A percentile compares a stretch with the other conserved stretches of the same genome.
Evolutionary conservation across 2,888 invertebrate genomes (phyloP).

Genomic region (Leptarthrus brevirostris): DNA sequence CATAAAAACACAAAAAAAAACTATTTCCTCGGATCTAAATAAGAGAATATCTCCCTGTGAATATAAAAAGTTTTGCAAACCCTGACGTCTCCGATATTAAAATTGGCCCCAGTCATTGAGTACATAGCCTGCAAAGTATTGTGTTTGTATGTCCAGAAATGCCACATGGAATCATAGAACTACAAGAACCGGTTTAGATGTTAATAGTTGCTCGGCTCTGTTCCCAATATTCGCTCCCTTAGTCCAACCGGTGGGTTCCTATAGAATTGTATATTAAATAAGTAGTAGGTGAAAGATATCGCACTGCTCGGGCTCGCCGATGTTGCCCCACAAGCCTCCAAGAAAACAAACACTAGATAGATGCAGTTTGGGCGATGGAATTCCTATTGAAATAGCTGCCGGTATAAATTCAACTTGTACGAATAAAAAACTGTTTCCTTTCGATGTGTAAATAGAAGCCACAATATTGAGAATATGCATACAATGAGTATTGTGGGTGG

Average conservation of each 20-base stretch:
- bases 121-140: no score
- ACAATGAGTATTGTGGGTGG: slow-evolving; percentile 23
- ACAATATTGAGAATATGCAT: slow-evolving; percentile 34
- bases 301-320: slow-evolving; percentile 1
- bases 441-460: slow-evolving; percentile 12
- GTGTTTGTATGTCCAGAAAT: not conserved
- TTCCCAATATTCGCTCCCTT: slow-evolving; percentile 39
- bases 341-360: slow-evolving; percentile 14
- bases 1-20: no score
- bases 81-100: not conserved
- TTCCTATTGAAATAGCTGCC: slow-evolving; percentile 33
- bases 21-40: no score
- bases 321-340: not conserved
- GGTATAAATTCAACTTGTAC: slow-evolving; percentile 18
- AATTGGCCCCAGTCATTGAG: no score
- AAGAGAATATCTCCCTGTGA: no score
- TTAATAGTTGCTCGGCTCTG: slow-evolving; percentile 39
- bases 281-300: slow-evolving; percentile 44
- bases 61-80: not conserved
- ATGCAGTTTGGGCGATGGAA: slow-evolving; percentile 37
- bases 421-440: slow-evolving; percentile 11
- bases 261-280: not conserved
- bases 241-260: not conserved
- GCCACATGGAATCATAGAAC: slow-evolving; percentile 46
- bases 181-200: slow-evolving; percentile 51